phyloP scores from a whole-genome alignment of 2,888 invertebrate species.

The Brassicogethes aeneus region DNA sequence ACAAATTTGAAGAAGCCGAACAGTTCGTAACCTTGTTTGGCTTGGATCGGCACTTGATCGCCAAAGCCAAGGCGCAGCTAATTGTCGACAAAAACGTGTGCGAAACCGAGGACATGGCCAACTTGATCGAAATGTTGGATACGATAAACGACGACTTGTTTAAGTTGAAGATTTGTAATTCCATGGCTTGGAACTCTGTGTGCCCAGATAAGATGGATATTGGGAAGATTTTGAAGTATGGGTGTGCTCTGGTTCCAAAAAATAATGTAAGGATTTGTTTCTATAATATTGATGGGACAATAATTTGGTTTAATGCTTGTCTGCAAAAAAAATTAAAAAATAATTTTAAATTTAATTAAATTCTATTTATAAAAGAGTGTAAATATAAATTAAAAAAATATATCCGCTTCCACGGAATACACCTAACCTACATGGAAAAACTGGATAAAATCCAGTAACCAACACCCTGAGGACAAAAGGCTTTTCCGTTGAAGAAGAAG shows the following conservation, averaged over 20 bases:
- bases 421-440: no score
- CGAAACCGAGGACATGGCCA: conserved; percentile 30
- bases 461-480: no score
- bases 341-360: no score
- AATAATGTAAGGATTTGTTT: conserved; percentile 3
- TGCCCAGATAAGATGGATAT: conserved; percentile 17
- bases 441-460: no score
- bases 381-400: no score
- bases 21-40: conserved; percentile 39
- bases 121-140: conserved; percentile 36
- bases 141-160: conserved; percentile 40
- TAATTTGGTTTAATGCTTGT: no score
- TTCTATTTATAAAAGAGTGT: no score
- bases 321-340: no score
- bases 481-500: no score
- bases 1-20: conserved; percentile 43
- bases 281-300: no score
- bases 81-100: conserved; percentile 29
- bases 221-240: conserved; percentile 24
- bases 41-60: conserved; percentile 33
- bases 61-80: conserved; percentile 40
- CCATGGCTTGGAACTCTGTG: conserved; percentile 3
- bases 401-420: no score
- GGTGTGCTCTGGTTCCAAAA: conserved; percentile 10
- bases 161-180: conserved; percentile 38